Base-by-base conservation (phyloP, 30 jellyfish, hydroid and myxozoan species). In the Cassiopea andromeda region DNA sequence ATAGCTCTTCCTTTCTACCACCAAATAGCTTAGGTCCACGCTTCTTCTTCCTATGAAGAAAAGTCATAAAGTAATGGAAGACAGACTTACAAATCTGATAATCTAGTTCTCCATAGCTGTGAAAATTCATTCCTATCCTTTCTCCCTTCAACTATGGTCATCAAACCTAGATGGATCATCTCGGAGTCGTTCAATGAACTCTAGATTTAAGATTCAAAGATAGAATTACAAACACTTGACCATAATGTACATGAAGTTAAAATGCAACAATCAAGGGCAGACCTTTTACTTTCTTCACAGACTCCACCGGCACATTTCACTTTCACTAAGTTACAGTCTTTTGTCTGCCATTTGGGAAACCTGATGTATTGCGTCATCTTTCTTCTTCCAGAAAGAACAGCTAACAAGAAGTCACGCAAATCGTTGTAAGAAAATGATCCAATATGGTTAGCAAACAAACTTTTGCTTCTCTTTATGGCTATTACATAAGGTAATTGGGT, bases 11-110 rank as follows among this genome's bases (percentile, higher is more conserved):
- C 12, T 17, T 48, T 17, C 86, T 74, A 49, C 89, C 89, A 5
- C 84, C 89, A 58, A 82, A 44, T 45, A 86, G 84, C 69, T 76
- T 86, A 17, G 93, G 93, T 66, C 93, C 93, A 60, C 93, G 93
- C 13, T 54, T 86, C 69, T 71, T 74, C 66, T 75, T 86, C 57
- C 93, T 86, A 14, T 54, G 12, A 54, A 54, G 64, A 6, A 54
- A 54, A 54, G 64, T 54, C 13, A 38, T 14, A 46, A 18, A 54
- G 12, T 54, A 54, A 3, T 27, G 0, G 38, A 27, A 27, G 38
- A 27, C 38, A 27, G 38, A 27, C 38, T 27, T 27, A 27, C 38
- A 27, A 27, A 27, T 27, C 38, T 27, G 38, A 27, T 27, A 27
- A 27, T 27, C 38, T 27, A 27, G 38, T 27, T 27, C 38, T 27